A percentile compares a stretch with the other conserved stretches of the same genome.
phyloP scores from a whole-genome alignment of 1,140 invertebrate species.

The Drosophila erecta region DNA sequence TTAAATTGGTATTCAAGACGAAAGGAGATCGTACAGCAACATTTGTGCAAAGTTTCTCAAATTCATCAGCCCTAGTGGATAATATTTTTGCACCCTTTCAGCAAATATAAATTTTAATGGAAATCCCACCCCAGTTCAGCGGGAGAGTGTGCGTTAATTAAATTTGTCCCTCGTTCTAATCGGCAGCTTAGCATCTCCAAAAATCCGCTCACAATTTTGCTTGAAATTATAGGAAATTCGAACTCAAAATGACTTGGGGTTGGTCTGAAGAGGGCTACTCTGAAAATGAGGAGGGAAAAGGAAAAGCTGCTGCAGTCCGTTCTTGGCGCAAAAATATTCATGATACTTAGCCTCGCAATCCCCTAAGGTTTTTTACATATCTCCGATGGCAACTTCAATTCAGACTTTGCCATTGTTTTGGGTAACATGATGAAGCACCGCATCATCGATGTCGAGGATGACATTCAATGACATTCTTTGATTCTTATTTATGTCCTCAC shows the following conservation, averaged over 20 bases:
- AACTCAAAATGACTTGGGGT: conserved; percentile 13
- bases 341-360: conserved; percentile 54
- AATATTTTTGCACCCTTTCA: conserved; percentile 38
- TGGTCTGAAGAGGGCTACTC: conserved; percentile 5
- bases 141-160: conserved; percentile 42
- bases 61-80: conserved; percentile 6
- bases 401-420: conserved; percentile 49
- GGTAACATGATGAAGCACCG: conserved; percentile 75
- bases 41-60: conserved; percentile 1
- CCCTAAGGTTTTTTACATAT: conserved; percentile 46
- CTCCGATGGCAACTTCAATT: conserved; percentile 59
- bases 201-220: conserved; percentile 37
- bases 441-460: conserved; percentile 50
- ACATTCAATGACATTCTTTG: conserved; percentile 69
- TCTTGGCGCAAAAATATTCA: conserved; percentile 45
- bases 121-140: conserved; percentile 29
- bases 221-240: conserved; percentile 32
- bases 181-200: conserved; percentile 50
- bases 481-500: conserved; percentile 74
- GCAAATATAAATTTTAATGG: not conserved
- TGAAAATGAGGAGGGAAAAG: conserved; percentile 4
- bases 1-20: no score
- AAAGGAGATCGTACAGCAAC: no score
- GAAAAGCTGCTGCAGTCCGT: conserved; percentile 35
- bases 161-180: conserved; percentile 49